A percentile compares a stretch with the other conserved stretches of the same genome.
phyloP scores from a whole-genome alignment of 64 coral and sea anemone species.

The Dendrophyllia cribrosa region DNA sequence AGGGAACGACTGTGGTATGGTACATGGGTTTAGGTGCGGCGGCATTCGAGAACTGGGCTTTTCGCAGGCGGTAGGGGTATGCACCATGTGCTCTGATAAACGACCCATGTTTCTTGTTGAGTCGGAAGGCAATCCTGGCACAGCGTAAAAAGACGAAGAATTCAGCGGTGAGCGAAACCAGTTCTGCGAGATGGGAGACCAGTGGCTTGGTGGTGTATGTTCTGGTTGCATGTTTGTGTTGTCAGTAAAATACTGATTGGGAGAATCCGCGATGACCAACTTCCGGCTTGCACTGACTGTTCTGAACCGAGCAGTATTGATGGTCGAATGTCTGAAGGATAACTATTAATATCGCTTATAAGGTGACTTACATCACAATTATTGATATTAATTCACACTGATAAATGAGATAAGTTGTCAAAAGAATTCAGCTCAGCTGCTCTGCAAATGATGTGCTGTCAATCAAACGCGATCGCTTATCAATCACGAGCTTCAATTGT shows the following conservation, averaged over 20 bases:
- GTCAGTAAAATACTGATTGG: too few relatives aligned
- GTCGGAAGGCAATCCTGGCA: background rate
- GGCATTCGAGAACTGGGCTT: background rate
- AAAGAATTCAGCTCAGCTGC: background rate
- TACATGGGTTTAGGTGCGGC: background rate
- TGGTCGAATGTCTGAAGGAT: background rate
- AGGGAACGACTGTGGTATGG: background rate
- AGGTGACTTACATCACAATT: conserved; percentile 1
- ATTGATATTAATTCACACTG: background rate
- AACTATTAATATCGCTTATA: background rate
- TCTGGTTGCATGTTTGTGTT: conserved; percentile 2
- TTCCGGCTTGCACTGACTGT: too few relatives aligned
- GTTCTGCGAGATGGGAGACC: conserved; percentile 13
- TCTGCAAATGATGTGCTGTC: background rate
- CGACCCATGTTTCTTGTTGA: background rate
- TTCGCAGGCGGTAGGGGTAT: background rate
- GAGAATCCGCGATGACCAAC: too few relatives aligned
- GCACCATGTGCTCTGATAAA: conserved; percentile 11
- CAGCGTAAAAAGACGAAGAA: background rate
- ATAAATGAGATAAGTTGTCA: background rate
- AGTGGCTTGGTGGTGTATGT: background rate
- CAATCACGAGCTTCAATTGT: background rate
- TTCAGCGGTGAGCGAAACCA: background rate
- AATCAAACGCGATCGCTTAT: conserved; percentile 1
- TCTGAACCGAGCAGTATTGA: too few relatives aligned